Conservation (phyloP, 2,888 invertebrate species). For the Entomobrya proxima region DNA sequence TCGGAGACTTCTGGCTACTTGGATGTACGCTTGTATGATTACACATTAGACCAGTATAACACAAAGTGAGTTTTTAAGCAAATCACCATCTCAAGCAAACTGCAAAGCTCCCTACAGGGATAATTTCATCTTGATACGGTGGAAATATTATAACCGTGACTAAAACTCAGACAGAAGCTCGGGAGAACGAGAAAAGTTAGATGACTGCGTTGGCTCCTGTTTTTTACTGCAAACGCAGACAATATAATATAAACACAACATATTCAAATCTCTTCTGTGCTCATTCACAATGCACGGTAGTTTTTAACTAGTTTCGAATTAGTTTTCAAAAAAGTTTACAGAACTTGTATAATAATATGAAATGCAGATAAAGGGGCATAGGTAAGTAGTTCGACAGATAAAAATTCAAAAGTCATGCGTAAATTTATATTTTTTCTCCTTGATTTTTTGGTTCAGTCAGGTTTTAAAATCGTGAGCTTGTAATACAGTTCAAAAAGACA, state of each 20-base stretch:
- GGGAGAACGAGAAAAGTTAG: neutral
- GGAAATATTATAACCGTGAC: slow-evolving; percentile 46
- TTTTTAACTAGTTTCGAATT: neutral
- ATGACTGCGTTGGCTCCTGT: slow-evolving; percentile 49
- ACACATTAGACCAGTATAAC: slow-evolving; percentile 29
- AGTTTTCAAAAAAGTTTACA: neutral
- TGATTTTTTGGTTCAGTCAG: slow-evolving; percentile 34
- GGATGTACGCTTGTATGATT: neutral
- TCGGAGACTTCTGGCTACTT: neutral
- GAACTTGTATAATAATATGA: neutral
- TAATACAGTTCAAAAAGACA: slow-evolving; percentile 29
- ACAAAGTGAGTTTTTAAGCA: slow-evolving; percentile 22
- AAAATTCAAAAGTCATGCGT: slow-evolving; percentile 38
- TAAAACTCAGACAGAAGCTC: slow-evolving; percentile 43
- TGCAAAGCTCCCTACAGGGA: slow-evolving; percentile 61
- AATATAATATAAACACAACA: neutral
- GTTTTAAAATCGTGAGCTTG: slow-evolving; percentile 61
- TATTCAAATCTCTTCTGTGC: neutral
- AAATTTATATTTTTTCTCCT: neutral
- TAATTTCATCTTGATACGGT: slow-evolving; percentile 58
- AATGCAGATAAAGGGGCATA: slow-evolving; percentile 20
- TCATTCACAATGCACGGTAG: neutral
- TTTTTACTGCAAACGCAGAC: slow-evolving; percentile 29
- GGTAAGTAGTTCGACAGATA: slow-evolving; percentile 26
- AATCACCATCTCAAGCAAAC: neutral